Base-by-base conservation (phyloP, 1,140 invertebrate genomes). In the Bombus fervidus region DNA sequence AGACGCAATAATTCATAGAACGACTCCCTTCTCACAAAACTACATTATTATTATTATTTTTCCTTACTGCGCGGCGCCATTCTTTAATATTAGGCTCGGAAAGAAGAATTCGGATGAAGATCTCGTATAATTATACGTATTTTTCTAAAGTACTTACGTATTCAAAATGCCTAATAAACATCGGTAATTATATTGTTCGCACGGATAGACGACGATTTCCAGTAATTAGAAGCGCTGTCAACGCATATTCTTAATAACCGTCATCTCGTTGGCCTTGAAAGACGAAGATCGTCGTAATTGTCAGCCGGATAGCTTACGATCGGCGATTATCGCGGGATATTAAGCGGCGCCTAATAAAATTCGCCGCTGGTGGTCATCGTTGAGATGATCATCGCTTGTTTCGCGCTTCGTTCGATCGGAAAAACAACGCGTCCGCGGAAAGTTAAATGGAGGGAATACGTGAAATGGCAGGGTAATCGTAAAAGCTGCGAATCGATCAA, bases 291-390 rank as follows among this genome's bases (percentile, higher is more conserved):
- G 31, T 66, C 34, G 57, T 74, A 64, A 76, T 69, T 83, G 74
- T 47, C 47, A 43, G 3, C 22, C 9, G 9, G 62, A n/a, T 39
- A 34, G 25, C 25, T 1, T 25, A 22, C 81, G 73, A 69, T 77
- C 59, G 25, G n/a, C 73, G 73, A 76, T 68, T 47, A 57, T 12
- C 57, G n/a, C 25, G 64, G n/a, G 9, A 71, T 43, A 82, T 31
- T 59, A 39, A 68, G 22, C 31, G 57, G 43, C 71, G 71, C 39
- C 81, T 74, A 66, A 66, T 64, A 25, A 82, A 82, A 57, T 82
- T 10, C 47, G 18, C 18, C 5, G 18, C 6, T 53, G 47, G 18
- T 53, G 47, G 47, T 53, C 47, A 43, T 53, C 39, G 76, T 59
- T 25, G 25, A 28, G 57, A 59, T 0, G 25, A 59, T 13, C 25